A percentile compares a stretch with the other conserved stretches of the same genome.
Conservation (phyloP, 2,797 vertebrate species). For the Acanthurus leucopareius region DNA sequence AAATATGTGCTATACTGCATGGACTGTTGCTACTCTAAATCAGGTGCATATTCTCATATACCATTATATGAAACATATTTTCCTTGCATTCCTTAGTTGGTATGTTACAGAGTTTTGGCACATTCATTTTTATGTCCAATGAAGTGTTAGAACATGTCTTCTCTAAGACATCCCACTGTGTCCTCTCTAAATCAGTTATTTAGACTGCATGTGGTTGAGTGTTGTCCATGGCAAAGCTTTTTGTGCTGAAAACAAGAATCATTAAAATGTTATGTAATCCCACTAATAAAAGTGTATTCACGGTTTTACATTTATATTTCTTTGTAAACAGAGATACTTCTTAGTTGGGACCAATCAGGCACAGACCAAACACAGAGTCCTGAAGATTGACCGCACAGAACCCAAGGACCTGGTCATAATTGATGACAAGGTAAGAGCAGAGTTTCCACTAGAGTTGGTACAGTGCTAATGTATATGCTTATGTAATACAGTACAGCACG, state of each 20-base stretch:
- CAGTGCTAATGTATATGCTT: slow-evolving; percentile 58
- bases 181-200: neutral
- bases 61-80: neutral
- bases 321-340: slow-evolving; percentile 90
- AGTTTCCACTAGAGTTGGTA: slow-evolving; percentile 28
- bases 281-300: neutral
- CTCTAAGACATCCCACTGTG: neutral
- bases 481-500: slow-evolving; percentile 72
- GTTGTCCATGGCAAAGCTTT: neutral
- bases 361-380: slow-evolving; percentile 94
- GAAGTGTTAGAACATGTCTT: slow-evolving; percentile 1
- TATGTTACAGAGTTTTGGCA: slow-evolving; percentile 6
- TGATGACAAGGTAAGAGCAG: slow-evolving; percentile 92
- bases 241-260: neutral
- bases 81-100: slow-evolving; percentile 3
- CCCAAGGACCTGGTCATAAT: slow-evolving; percentile 95
- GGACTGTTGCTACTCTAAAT: slow-evolving; percentile 1
- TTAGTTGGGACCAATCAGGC: slow-evolving; percentile 96
- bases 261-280: neutral
- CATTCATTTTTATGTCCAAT: neutral
- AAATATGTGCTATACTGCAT: slow-evolving; percentile 9
- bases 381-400: slow-evolving; percentile 98
- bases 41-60: neutral
- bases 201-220: neutral
- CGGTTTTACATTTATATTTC: neutral